These are phyloP conservation scores for Sesamia nonagrioides DNA, from an alignment of 1,140 invertebrate genomes.

Conservation along the genomic window DNA sequence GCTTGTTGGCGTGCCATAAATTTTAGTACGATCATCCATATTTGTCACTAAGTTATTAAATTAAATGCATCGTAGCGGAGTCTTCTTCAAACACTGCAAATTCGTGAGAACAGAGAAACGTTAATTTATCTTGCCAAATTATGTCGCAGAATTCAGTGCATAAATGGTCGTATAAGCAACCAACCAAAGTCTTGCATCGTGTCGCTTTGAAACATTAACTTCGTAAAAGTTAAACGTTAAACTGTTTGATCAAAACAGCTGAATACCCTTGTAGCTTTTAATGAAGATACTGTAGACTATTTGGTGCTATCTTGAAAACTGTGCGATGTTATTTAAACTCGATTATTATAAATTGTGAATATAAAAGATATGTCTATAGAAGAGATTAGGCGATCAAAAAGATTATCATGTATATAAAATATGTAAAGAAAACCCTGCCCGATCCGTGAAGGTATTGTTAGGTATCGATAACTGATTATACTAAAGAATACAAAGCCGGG, in stretches of 20 bases:
- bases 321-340: too few relatives aligned
- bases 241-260: slow-evolving; percentile 31
- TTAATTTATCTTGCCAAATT: slow-evolving; percentile 32
- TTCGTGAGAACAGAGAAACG: slow-evolving; percentile 1
- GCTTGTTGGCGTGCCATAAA: too few relatives aligned
- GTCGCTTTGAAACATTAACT: slow-evolving; percentile 19
- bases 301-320: too few relatives aligned
- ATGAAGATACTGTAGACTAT: not conserved
- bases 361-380: too few relatives aligned
- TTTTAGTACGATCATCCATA: too few relatives aligned
- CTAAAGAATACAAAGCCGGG: too few relatives aligned
- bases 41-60: not conserved
- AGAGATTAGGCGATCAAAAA: too few relatives aligned
- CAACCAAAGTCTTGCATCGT: slow-evolving; percentile 16
- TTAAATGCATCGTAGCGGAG: slow-evolving; percentile 20
- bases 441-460: too few relatives aligned
- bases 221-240: slow-evolving; percentile 48
- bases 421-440: too few relatives aligned
- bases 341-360: too few relatives aligned
- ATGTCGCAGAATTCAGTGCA: slow-evolving; percentile 8
- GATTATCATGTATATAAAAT: too few relatives aligned
- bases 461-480: too few relatives aligned
- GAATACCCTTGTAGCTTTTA: slow-evolving; percentile 2
- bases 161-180: slow-evolving; percentile 27
- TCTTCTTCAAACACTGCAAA: slow-evolving; percentile 35